These are phyloP conservation scores for Anguilla marmorata DNA, from an alignment of 2,797 vertebrate genomes.

Conservation along the genomic window DNA sequence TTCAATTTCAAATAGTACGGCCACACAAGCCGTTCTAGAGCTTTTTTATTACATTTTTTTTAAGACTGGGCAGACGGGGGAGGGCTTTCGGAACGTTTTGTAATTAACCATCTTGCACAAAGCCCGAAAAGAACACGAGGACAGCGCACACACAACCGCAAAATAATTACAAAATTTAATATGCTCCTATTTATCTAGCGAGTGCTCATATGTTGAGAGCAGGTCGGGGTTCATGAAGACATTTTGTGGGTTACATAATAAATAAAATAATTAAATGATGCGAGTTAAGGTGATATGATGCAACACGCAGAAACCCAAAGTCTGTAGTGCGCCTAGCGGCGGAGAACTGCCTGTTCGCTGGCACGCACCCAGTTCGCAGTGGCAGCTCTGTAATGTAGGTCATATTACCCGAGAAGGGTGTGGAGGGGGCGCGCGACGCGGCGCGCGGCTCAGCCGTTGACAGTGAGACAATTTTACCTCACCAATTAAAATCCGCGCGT, in stretches of 20 bases:
- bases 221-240: neutral
- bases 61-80: neutral
- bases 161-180: neutral
- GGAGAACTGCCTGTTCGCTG: slow-evolving; percentile 57
- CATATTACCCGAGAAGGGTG: slow-evolving; percentile 58
- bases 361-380: slow-evolving; percentile 56
- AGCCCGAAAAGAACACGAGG: neutral
- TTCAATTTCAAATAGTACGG: neutral
- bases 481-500: slow-evolving; percentile 57
- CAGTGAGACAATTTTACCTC: slow-evolving; percentile 44
- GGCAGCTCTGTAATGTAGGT: slow-evolving; percentile 74
- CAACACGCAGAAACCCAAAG: slow-evolving; percentile 63
- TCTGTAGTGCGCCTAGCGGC: slow-evolving; percentile 45
- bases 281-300: slow-evolving; percentile 61
- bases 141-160: neutral
- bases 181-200: too few relatives aligned
- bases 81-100: neutral
- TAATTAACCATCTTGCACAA: neutral
- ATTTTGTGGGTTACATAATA: slow-evolving; percentile 55
- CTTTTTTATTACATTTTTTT: neutral
- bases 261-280: slow-evolving; percentile 58
- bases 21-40: neutral
- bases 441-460: slow-evolving; percentile 34
- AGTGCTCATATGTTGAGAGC: neutral
- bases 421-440: slow-evolving; percentile 12